A percentile compares a stretch with the other conserved stretches of the same genome.
Conservation (phyloP, 2,797 vertebrate species). For the Momotus momota region DNA sequence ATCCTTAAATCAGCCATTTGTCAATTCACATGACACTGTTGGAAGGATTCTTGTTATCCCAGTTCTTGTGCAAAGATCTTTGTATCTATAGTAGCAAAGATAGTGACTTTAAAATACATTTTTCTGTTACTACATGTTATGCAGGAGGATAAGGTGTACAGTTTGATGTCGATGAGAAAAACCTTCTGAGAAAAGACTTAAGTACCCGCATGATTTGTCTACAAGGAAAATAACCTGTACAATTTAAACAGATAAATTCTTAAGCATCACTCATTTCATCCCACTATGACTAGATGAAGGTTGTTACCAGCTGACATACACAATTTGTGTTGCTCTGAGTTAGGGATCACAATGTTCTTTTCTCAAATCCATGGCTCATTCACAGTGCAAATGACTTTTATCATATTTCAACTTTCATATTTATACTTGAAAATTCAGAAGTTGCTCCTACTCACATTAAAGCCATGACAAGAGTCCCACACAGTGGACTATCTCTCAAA, state of each 20-base stretch:
- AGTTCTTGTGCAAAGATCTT: background rate
- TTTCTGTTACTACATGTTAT: background rate
- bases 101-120: background rate
- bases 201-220: background rate
- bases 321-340: background rate
- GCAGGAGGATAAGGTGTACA: background rate
- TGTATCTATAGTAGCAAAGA: background rate
- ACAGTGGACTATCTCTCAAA: background rate
- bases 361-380: background rate
- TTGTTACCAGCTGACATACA: background rate
- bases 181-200: background rate
- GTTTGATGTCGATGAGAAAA: background rate
- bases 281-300: background rate
- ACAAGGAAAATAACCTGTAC: background rate
- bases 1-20: background rate
- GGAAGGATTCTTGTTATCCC: background rate
- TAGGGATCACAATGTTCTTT: background rate
- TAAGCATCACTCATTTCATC: background rate
- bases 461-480: background rate
- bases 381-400: background rate
- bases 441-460: background rate
- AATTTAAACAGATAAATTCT: background rate
- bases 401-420: background rate
- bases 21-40: background rate
- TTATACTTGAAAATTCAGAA: background rate